Conservation (phyloP, 2,797 vertebrate species). For the Chelmon rostratus region DNA sequence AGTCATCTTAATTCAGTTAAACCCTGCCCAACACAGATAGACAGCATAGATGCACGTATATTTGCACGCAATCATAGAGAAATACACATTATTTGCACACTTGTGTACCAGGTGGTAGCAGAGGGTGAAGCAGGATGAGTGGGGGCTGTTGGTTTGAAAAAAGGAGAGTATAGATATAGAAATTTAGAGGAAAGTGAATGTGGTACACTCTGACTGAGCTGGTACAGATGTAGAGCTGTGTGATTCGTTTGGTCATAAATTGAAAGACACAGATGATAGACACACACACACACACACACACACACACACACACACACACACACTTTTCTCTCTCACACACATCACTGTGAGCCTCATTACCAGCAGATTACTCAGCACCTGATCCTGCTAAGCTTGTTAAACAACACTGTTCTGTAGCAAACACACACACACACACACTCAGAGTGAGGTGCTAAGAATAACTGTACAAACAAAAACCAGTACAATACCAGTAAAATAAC, state of each 20-base stretch:
- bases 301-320: slow-evolving; percentile 20
- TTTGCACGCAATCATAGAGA: slow-evolving; percentile 23
- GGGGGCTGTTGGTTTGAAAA: neutral
- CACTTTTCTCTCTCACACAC: slow-evolving; percentile 13
- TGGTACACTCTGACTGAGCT: neutral
- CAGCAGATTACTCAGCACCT: slow-evolving; percentile 73
- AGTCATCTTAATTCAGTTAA: slow-evolving; percentile 83
- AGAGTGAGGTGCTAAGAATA: slow-evolving; percentile 37
- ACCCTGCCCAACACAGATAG: slow-evolving; percentile 61
- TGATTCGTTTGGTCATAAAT: slow-evolving; percentile 28
- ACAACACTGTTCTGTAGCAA: slow-evolving; percentile 56
- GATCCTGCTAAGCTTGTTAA: slow-evolving; percentile 75
- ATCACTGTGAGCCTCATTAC: slow-evolving; percentile 64
- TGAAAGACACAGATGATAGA: slow-evolving; percentile 31
- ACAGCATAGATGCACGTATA: slow-evolving; percentile 30
- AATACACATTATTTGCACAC: neutral
- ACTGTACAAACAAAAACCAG: slow-evolving; percentile 45
- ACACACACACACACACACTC: slow-evolving; percentile 9
- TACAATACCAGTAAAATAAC: neutral
- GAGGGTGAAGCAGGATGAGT: slow-evolving; percentile 1
- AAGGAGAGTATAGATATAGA: neutral
- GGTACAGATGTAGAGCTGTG: slow-evolving; percentile 15
- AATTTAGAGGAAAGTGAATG: neutral
- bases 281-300: slow-evolving; percentile 17
- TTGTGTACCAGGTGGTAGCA: neutral